Percentiles rank a stretch among this genome's conserved stretches.
Conservation (phyloP, 1,140 invertebrate species). For the Panagrolaimus sp. region DNA sequence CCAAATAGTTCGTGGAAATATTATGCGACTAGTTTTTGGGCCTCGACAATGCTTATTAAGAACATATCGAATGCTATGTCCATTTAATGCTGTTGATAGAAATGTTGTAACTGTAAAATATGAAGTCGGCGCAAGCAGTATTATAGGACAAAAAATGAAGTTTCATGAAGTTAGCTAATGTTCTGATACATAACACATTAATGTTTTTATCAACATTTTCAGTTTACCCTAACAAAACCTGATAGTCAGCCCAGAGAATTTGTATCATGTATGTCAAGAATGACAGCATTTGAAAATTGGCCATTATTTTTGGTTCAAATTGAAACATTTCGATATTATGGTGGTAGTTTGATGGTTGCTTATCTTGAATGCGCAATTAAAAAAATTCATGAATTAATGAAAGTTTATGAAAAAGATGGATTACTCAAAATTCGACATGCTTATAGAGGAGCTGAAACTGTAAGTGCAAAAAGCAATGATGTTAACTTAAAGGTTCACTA, state of each 20-base stretch:
- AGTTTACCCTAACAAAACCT: neutral
- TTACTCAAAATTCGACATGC: neutral
- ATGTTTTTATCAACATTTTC: neutral
- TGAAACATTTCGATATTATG: neutral
- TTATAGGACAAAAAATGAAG: neutral
- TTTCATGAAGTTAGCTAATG: neutral
- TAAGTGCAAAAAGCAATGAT: too few relatives aligned
- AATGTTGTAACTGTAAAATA: neutral
- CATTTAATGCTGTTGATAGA: neutral
- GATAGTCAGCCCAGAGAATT: neutral
- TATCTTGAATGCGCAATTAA: neutral
- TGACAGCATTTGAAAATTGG: constrained; percentile 2
- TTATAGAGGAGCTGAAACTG: neutral
- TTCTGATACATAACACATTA: too few relatives aligned
- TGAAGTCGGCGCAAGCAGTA: neutral
- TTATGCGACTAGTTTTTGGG: neutral
- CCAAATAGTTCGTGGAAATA: neutral
- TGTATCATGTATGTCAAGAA: neutral
- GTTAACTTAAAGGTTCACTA: too few relatives aligned
- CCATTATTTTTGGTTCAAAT: neutral
- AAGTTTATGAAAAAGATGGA: neutral
- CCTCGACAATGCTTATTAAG: neutral
- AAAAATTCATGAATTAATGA: neutral
- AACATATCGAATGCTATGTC: neutral
- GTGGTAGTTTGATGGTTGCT: neutral